These are phyloP conservation scores for Tetheella fluctuosa DNA, from an alignment of 2,888 invertebrate genomes.

Conservation along the genomic window DNA sequence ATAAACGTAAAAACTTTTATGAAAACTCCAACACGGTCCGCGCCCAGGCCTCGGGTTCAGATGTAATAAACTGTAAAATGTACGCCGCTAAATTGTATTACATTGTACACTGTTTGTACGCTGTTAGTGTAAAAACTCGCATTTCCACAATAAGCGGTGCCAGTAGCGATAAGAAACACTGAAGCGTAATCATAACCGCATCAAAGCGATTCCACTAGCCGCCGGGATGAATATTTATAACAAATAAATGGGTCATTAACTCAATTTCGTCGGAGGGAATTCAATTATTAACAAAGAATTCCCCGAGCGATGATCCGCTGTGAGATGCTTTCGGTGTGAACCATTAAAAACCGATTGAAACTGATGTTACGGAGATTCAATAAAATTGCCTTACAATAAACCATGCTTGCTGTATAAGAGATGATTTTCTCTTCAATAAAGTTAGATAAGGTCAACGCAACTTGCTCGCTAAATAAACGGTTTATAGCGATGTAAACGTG, in stretches of 20 bases:
- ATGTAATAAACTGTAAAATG: slow-evolving; percentile 71
- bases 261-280: slow-evolving; percentile 33
- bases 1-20: slow-evolving; percentile 77
- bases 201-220: slow-evolving; percentile 33
- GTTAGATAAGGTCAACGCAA: slow-evolving; percentile 1
- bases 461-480: slow-evolving; percentile 8
- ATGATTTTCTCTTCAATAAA: slow-evolving; percentile 1
- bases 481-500: slow-evolving; percentile 9
- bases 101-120: slow-evolving; percentile 44
- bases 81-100: slow-evolving; percentile 57
- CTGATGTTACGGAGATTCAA: slow-evolving; percentile 32
- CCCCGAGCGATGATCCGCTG: slow-evolving; percentile 30
- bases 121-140: slow-evolving; percentile 25
- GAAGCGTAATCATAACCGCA: slow-evolving; percentile 29
- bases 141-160: slow-evolving; percentile 24
- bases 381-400: slow-evolving; percentile 4
- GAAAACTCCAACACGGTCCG: slow-evolving; percentile 55
- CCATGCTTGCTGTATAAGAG: background rate
- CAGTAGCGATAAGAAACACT: slow-evolving; percentile 20
- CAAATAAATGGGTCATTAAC: background rate
- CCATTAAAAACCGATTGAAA: slow-evolving; percentile 31
- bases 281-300: slow-evolving; percentile 50
- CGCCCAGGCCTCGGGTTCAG: slow-evolving; percentile 49
- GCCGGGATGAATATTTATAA: slow-evolving; percentile 19
- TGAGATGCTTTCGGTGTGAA: slow-evolving; percentile 21